phyloP scores from a whole-genome alignment of 2,888 invertebrate genomes.

The Ditula angustiorana region DNA sequence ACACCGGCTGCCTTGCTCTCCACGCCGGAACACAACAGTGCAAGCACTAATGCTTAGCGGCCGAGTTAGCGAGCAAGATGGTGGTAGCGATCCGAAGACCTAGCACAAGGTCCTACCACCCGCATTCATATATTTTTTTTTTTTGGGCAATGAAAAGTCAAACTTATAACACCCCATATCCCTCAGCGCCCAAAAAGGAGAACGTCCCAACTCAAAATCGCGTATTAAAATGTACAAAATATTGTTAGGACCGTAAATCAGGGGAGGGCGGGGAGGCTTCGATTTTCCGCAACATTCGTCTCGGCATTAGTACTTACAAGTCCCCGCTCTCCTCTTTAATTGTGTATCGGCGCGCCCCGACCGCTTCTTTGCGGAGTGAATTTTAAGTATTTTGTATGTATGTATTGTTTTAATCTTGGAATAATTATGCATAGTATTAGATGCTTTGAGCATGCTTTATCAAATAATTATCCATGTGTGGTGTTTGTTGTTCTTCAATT shows the following conservation, averaged over 20 bases:
- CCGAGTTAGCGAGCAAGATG: too few relatives aligned
- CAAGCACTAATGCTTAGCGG: too few relatives aligned
- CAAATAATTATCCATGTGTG: too few relatives aligned
- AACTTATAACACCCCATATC: background rate
- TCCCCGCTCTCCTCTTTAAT: conserved; percentile 82
- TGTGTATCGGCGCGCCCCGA: conserved; percentile 77
- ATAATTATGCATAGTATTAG: background rate
- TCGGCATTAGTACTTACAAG: conserved; percentile 79
- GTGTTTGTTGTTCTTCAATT: too few relatives aligned
- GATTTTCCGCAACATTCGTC: conserved; percentile 86
- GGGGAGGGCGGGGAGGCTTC: conserved; percentile 74
- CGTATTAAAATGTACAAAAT: conserved; percentile 66
- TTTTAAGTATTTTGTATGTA: conserved; percentile 37
- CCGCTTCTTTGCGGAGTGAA: conserved; percentile 46
- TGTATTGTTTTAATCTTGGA: conserved; percentile 1
- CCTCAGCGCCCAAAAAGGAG: conserved; percentile 4
- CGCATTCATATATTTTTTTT: too few relatives aligned
- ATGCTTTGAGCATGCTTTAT: too few relatives aligned
- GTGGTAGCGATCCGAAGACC: too few relatives aligned
- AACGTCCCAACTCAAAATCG: conserved; percentile 45
- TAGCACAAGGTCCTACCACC: too few relatives aligned
- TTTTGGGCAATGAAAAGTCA: background rate
- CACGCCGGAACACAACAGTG: too few relatives aligned
- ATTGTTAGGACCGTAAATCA: conserved; percentile 76
- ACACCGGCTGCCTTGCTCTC: too few relatives aligned